Evolutionary conservation across 2,888 invertebrate species (phyloP), one percentile per base, ranked within the genome.

Genomic region (Clanis bilineata): DNA sequence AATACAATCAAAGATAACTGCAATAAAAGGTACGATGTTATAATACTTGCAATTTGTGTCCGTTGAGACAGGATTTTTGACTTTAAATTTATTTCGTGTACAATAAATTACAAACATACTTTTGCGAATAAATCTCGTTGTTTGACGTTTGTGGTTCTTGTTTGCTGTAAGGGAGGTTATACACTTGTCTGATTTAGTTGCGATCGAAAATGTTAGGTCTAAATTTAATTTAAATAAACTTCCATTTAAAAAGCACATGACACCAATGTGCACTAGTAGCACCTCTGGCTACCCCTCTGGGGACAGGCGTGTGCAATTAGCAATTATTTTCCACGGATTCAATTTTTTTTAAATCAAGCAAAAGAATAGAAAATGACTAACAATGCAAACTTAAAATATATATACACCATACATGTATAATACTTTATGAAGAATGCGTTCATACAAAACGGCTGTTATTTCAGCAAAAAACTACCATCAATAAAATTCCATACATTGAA

Each of bases 41-140:
- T 83, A 80, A 82, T 81, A 76, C 76, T 84, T 79, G 80, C 80
- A 85, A 86, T 85, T 87, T 84, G 76, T 75, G 72, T 74, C 67
- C 69, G 69, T 66, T 67, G 69, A 15, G 64, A 66, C 58, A 64
- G 71, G 66, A 71, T 76, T 79, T 76, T 80, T 80, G 73, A 72
- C 64, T 65, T 65, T 74, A 69, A 80, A 79, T 75, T 77, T 79
- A 76, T 81, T 80, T 79, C 73, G 75, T 64, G 71, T 74, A 71
- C 80, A 71, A 84, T 83, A 83, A 81, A 83, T 83, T 77, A 83
- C 74, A 78, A 76, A 76, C 70, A 69, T 66, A 71, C 71, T 74
- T 67, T 68, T 65, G 44, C 58, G 80, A 71, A 83, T 84, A 83
- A 77, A 81, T 82, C 80, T 72, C 63, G 58, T 65, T 25, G 66